These are phyloP conservation scores for Panurus biarmicus DNA, from an alignment of 2,113 vertebrate species.

Conservation along the genomic window DNA sequence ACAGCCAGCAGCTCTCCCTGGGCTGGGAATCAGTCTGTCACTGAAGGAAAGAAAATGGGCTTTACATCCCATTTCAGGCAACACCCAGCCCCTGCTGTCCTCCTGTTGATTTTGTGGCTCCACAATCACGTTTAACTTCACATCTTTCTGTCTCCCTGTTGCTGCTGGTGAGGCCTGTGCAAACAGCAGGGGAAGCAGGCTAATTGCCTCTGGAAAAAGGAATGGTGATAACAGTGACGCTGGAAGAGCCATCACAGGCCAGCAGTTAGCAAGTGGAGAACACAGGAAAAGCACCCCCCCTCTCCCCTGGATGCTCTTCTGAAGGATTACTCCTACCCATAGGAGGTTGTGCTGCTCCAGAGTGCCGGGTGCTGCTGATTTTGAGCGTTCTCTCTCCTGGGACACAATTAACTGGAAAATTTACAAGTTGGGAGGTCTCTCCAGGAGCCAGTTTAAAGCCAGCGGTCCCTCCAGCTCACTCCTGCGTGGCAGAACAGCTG, in stretches of 20 bases:
- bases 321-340: background rate
- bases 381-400: background rate
- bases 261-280: background rate
- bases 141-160: background rate
- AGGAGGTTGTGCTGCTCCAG: background rate
- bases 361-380: fast-evolving
- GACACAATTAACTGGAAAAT: background rate
- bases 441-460: background rate
- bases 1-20: background rate
- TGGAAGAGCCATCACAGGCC: background rate
- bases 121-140: background rate
- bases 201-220: constrained; percentile 30
- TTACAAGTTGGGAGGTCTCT: background rate
- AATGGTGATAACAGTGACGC: background rate
- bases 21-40: background rate
- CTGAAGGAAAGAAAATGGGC: background rate
- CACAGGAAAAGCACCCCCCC: background rate
- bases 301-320: background rate
- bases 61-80: constrained; percentile 3
- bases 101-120: constrained; percentile 21
- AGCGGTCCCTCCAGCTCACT: background rate
- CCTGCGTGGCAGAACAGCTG: background rate
- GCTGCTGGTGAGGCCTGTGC: background rate
- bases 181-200: background rate
- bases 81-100: background rate